A percentile compares a stretch with the other conserved stretches of the same genome.
Conservation (phyloP, 2,113 vertebrate species). For the Sorex fumeus region DNA sequence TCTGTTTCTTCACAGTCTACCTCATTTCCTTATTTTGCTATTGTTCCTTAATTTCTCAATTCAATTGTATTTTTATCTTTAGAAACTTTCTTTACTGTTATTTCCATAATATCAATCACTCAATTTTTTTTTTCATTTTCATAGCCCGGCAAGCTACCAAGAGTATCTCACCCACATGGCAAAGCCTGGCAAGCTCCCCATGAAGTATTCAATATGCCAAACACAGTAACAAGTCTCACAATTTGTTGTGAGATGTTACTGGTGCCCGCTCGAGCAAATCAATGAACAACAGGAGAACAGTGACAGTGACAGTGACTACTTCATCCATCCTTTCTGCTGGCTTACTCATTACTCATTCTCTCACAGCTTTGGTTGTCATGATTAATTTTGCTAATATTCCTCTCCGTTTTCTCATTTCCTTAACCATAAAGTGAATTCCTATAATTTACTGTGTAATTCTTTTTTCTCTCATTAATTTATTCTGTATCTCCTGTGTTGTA, state of each 20-base stretch:
- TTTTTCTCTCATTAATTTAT: slow-evolving; percentile 32
- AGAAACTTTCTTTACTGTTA: background rate
- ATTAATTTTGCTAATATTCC: slow-evolving; percentile 70
- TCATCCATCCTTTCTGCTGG: slow-evolving; percentile 41
- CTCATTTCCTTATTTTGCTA: background rate
- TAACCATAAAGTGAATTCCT: slow-evolving; percentile 56
- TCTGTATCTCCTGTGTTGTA: background rate
- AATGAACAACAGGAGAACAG: no score
- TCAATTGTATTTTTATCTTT: slow-evolving; percentile 27
- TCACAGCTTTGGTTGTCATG: slow-evolving; percentile 25
- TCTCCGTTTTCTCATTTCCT: slow-evolving; percentile 53
- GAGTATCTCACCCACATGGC: no score
- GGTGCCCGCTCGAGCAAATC: no score
- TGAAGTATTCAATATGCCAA: no score
- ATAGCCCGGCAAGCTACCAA: no score
- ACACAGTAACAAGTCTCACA: no score
- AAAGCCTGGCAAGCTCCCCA: no score
- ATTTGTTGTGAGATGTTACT: no score
- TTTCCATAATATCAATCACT: slow-evolving; percentile 9
- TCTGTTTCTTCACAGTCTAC: background rate
- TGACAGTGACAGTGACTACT: no score
- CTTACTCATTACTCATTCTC: slow-evolving; percentile 31
- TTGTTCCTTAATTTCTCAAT: background rate
- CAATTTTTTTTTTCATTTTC: background rate
- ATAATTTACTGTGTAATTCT: slow-evolving; percentile 58